These are phyloP conservation scores for Morone chrysops DNA, from an alignment of 2,113 vertebrate species.

Conservation along the genomic window DNA sequence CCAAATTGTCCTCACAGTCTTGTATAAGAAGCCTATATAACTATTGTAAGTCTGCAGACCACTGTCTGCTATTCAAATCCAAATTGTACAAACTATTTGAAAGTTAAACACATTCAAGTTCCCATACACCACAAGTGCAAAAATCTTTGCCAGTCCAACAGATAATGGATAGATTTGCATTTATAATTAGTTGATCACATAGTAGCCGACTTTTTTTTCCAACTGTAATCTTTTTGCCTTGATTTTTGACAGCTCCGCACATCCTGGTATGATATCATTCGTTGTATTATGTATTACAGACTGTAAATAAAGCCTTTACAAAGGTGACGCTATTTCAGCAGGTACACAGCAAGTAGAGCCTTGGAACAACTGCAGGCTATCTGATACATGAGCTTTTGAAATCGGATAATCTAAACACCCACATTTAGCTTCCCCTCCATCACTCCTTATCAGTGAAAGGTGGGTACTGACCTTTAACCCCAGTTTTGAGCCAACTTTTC, in stretches of 20 bases:
- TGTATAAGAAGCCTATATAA: background rate
- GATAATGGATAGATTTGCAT: background rate
- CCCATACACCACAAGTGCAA: background rate
- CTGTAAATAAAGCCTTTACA: background rate
- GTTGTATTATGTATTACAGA: too few species aligned
- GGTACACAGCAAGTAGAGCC: too few species aligned
- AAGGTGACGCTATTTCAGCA: background rate
- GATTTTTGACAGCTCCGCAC: conserved; percentile 7
- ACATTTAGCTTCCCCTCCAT: background rate
- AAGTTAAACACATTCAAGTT: background rate
- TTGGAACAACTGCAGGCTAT: background rate
- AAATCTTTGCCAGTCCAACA: background rate
- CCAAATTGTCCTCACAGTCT: background rate
- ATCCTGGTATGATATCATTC: background rate
- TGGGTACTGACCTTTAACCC: conserved; percentile 47
- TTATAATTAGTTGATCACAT: background rate
- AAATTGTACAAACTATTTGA: background rate
- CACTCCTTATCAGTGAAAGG: conserved; percentile 21
- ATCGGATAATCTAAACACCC: background rate
- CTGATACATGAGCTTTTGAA: conserved; percentile 19
- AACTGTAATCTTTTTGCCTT: conserved; percentile 8
- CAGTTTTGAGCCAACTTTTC: conserved; percentile 16
- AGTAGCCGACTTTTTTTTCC: background rate
- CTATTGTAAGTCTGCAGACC: background rate
- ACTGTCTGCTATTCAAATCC: background rate